phyloP scores from a whole-genome alignment of 2,888 invertebrate species.

The Tethea ocularis region DNA sequence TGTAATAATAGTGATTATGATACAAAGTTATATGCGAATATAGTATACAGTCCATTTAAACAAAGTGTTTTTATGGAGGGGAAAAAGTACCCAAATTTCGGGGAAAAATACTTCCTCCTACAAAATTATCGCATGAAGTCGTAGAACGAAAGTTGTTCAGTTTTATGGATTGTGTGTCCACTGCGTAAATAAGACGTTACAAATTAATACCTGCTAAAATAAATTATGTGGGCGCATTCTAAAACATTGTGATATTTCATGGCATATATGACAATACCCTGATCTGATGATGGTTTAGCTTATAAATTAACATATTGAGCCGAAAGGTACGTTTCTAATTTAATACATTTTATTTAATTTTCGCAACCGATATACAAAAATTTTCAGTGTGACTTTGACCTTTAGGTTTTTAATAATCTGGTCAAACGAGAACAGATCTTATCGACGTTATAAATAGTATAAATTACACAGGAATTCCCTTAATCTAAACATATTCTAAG shows the following conservation, averaged over 20 bases:
- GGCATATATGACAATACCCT: constrained; percentile 57
- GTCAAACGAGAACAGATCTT: background rate
- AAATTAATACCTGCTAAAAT: no score
- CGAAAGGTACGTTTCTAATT: constrained; percentile 14
- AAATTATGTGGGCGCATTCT: no score
- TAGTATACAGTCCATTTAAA: no score
- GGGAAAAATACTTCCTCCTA: background rate
- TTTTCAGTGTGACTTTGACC: background rate
- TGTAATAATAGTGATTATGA: no score
- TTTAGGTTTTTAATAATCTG: background rate
- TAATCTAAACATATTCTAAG: constrained; percentile 21
- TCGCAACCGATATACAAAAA: background rate
- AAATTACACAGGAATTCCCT: constrained; percentile 16
- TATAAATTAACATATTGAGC: constrained; percentile 35
- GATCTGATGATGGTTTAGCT: constrained; percentile 34
- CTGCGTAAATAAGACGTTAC: no score
- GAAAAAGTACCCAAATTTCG: background rate
- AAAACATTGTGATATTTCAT: constrained; percentile 26
- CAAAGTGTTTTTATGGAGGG: no score
- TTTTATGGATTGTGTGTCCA: background rate
- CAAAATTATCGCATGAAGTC: no score
- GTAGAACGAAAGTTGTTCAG: no score
- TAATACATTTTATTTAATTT: background rate
- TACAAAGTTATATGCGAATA: no score
- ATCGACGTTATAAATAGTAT: constrained; percentile 2